phyloP scores from a whole-genome alignment of 2,113 vertebrate genomes.

The Callithrix jacchus region DNA sequence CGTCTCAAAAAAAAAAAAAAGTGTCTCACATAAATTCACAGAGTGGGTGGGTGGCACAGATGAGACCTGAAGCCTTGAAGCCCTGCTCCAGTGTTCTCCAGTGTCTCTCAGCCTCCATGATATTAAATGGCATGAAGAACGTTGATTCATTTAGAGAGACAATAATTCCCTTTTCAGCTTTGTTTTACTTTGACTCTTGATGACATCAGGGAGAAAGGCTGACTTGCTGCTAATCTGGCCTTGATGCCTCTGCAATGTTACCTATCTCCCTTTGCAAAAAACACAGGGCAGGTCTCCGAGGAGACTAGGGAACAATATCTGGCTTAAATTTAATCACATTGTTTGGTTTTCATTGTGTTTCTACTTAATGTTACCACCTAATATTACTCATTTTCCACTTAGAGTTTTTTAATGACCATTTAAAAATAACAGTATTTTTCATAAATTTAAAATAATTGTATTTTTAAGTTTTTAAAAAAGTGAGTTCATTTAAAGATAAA shows the following conservation, averaged over 20 bases:
- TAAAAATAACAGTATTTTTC: conserved; percentile 48
- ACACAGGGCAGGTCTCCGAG: neutral
- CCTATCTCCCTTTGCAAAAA: neutral
- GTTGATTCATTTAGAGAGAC: neutral
- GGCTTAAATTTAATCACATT: conserved; percentile 39
- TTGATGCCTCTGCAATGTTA: neutral
- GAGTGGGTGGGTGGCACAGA: neutral
- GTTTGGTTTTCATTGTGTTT: conserved; percentile 50
- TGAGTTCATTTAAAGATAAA: neutral
- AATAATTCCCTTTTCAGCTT: neutral
- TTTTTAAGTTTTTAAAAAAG: conserved; percentile 32
- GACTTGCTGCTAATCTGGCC: fast-evolving
- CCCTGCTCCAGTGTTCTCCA: too few relatives aligned
- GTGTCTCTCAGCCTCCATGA: neutral
- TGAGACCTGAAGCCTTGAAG: too few relatives aligned
- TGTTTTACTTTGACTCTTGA: neutral
- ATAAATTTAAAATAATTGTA: conserved; percentile 25
- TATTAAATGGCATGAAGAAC: neutral
- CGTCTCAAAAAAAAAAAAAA: neutral
- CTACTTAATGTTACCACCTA: conserved; percentile 28
- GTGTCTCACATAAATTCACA: neutral
- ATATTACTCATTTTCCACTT: conserved; percentile 61
- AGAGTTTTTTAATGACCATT: conserved; percentile 56
- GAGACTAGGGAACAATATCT: neutral
- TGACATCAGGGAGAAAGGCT: neutral